These are phyloP conservation scores for Amiota mariae DNA, from an alignment of 2,888 invertebrate genomes.

Conservation along the genomic window DNA sequence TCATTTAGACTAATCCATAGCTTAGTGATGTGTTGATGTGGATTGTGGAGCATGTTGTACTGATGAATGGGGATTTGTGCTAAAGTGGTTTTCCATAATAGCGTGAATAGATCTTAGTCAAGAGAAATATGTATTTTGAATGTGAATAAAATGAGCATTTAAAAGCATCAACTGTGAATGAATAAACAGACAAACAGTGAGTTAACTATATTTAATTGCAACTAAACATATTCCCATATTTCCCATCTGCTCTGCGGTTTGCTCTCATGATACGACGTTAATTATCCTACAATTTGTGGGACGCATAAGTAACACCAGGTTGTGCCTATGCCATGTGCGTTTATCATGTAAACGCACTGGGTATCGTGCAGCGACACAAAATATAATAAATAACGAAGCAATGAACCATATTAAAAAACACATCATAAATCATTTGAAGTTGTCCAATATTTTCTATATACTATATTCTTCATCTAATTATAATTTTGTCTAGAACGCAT, in stretches of 20 bases:
- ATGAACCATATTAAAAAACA: conserved; percentile 47
- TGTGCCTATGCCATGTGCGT: conserved; percentile 21
- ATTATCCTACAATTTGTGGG: too few relatives aligned
- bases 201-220: neutral
- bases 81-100: conserved; percentile 47
- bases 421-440: conserved; percentile 58
- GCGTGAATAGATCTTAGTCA: conserved; percentile 14
- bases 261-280: too few relatives aligned
- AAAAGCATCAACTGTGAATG: conserved; percentile 2
- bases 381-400: conserved; percentile 53
- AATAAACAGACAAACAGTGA: too few relatives aligned
- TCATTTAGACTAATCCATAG: conserved; percentile 49
- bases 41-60: neutral
- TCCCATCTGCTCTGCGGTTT: too few relatives aligned
- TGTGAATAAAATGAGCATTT: conserved; percentile 7
- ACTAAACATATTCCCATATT: too few relatives aligned
- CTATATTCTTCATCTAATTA: conserved; percentile 54
- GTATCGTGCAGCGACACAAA: conserved; percentile 7
- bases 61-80: conserved; percentile 44
- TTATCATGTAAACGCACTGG: too few relatives aligned
- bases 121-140: neutral
- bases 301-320: neutral
- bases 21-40: neutral
- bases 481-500: conserved; percentile 40
- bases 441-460: conserved; percentile 38